Percentiles rank a stretch among this genome's conserved stretches.
phyloP scores from a whole-genome alignment of 2,797 vertebrate genomes.

The Alcedo quadribrachys region DNA sequence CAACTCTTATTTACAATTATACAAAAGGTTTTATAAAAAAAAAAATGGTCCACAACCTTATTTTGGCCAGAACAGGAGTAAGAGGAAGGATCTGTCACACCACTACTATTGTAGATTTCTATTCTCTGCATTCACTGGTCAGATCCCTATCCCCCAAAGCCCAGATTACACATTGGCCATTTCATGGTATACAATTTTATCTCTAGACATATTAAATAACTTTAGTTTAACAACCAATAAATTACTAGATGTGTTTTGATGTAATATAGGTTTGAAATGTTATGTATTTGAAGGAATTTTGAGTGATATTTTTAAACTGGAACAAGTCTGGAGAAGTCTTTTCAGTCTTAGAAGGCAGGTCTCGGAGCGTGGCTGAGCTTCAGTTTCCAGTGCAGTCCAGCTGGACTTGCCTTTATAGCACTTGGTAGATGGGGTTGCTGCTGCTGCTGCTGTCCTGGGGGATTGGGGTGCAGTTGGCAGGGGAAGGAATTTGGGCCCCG shows the following conservation, averaged over 20 bases:
- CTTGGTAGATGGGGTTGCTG: slow-evolving; percentile 89
- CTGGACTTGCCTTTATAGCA: slow-evolving; percentile 81
- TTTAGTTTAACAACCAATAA: slow-evolving; percentile 73
- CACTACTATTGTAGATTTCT: neutral
- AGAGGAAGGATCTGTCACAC: slow-evolving; percentile 15
- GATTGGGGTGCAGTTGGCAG: slow-evolving; percentile 76
- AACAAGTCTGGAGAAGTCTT: slow-evolving; percentile 48
- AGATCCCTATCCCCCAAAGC: slow-evolving; percentile 33
- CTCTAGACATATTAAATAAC: slow-evolving; percentile 67
- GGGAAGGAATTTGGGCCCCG: slow-evolving; percentile 67
- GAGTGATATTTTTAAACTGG: slow-evolving; percentile 57
- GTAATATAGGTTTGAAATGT: slow-evolving; percentile 55
- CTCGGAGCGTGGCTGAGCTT: neutral
- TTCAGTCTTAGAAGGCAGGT: slow-evolving; percentile 27
- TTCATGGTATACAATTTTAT: slow-evolving; percentile 28
- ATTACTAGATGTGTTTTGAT: slow-evolving; percentile 63
- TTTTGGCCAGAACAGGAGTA: slow-evolving; percentile 63
- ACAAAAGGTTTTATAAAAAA: slow-evolving; percentile 86
- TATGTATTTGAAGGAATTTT: slow-evolving; percentile 67
- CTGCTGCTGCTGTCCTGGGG: slow-evolving; percentile 69
- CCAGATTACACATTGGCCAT: slow-evolving; percentile 59
- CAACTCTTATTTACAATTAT: slow-evolving; percentile 96
- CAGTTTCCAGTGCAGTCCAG: neutral
- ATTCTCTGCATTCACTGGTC: neutral
- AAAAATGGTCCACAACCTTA: slow-evolving; percentile 91